phyloP scores from a whole-genome alignment of 2,797 vertebrate genomes.

The Halcyon smyrnensis region DNA sequence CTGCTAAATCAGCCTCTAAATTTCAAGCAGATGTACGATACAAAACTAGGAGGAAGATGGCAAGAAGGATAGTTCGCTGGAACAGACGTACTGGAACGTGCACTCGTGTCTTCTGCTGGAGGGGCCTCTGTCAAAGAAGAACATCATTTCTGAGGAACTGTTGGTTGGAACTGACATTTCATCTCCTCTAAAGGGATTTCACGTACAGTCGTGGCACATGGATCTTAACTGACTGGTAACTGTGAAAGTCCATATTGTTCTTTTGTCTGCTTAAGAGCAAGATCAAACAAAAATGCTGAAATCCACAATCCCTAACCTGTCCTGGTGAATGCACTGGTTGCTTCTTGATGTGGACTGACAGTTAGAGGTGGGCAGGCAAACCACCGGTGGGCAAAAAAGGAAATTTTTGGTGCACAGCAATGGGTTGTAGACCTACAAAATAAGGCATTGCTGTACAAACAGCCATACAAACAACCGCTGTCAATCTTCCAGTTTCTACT shows the following conservation, averaged over 20 bases:
- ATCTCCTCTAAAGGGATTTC: not conserved
- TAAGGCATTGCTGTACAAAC: not conserved
- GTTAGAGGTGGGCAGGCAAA: not conserved
- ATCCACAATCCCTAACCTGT: not conserved
- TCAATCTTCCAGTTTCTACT: not conserved
- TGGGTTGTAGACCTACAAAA: not conserved
- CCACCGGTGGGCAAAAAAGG: not conserved
- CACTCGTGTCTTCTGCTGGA: not conserved
- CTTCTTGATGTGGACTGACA: not conserved
- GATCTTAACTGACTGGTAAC: not conserved
- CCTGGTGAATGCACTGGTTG: not conserved
- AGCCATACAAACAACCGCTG: too few relatives aligned
- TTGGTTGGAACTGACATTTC: not conserved
- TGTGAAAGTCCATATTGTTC: not conserved
- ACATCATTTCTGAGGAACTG: not conserved
- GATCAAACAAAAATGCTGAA: not conserved
- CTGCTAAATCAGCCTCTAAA: constrained; percentile 16
- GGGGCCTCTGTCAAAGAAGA: not conserved
- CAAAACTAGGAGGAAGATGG: not conserved
- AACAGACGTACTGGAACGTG: not conserved
- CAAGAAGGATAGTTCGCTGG: not conserved
- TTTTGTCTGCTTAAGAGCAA: not conserved
- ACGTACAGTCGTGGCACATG: rapidly evolving
- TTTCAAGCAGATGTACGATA: constrained; percentile 29
- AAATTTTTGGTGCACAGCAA: not conserved